Evolutionary conservation across 2,113 vertebrate species (phyloP).

Genomic region (Dicaeum eximium): DNA sequence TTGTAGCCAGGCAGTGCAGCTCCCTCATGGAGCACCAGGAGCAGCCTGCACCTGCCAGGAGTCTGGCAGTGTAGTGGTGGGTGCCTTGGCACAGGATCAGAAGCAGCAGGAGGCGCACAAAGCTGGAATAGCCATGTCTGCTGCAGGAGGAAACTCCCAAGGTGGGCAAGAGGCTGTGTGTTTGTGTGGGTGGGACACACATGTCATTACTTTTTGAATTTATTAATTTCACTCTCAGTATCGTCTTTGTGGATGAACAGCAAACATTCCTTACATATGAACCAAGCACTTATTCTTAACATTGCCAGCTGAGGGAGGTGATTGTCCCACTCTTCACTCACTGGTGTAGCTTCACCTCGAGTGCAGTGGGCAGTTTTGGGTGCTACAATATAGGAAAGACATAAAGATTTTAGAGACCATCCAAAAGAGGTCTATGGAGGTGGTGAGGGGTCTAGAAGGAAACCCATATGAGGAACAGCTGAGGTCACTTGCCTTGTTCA

Average conservation of each 20-base stretch:
- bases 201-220: not conserved
- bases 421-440: not conserved
- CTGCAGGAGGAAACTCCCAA: not conserved
- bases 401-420: not conserved
- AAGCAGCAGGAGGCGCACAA: not conserved
- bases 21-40: accelerated
- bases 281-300: not conserved
- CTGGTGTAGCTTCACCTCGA: not conserved
- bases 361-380: not conserved
- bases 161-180: too few relatives aligned
- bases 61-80: not conserved
- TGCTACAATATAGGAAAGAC: not conserved
- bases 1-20: not conserved
- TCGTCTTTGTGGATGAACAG: not conserved
- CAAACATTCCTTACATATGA: not conserved
- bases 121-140: not conserved
- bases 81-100: not conserved
- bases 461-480: not conserved
- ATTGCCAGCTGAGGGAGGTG: accelerated
- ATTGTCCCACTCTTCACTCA: not conserved
- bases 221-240: not conserved
- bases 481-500: not conserved
- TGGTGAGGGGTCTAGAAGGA: not conserved
- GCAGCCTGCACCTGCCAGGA: not conserved
- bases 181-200: not conserved